Percentiles rank a stretch among this genome's conserved stretches.
Conservation (phyloP, 2,113 vertebrate species). For the Electrona antarctica region DNA sequence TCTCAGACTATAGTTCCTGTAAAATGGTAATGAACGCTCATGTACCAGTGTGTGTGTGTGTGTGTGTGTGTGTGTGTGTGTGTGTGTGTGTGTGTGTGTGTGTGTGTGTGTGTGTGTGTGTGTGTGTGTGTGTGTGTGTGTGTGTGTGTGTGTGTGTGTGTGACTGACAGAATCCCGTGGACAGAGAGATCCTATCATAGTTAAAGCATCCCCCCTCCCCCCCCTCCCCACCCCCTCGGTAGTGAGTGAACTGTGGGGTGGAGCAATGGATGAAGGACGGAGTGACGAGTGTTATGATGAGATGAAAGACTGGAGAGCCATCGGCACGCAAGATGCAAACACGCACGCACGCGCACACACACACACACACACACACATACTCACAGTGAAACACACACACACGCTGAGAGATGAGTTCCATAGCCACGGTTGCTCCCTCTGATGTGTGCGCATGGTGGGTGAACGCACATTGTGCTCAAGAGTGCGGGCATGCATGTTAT, state of each 20-base stretch:
- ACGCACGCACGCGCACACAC: not conserved
- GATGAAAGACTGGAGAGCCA: conserved; percentile 72
- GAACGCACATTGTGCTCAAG: no score
- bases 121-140: not conserved
- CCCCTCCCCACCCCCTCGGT: conserved; percentile 29
- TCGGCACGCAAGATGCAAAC: conserved; percentile 21
- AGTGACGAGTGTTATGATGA: conserved; percentile 70
- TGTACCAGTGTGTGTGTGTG: not conserved
- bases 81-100: not conserved
- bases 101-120: not conserved
- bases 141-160: not conserved
- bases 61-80: not conserved
- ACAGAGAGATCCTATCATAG: conserved; percentile 66
- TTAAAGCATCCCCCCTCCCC: conserved; percentile 37
- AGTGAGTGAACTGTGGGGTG: conserved; percentile 61
- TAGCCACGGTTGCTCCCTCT: no score
- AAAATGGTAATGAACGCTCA: no score
- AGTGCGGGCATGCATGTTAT: no score
- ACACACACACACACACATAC: not conserved
- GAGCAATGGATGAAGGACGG: conserved; percentile 71
- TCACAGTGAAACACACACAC: not conserved
- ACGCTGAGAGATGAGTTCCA: not conserved
- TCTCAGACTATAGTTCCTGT: no score
- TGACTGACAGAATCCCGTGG: not conserved
- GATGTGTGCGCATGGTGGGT: no score